A percentile compares a stretch with the other conserved stretches of the same genome.
Evolutionary conservation across 2,888 invertebrate species (phyloP).

Genomic region (Agrochola lychnidis): DNA sequence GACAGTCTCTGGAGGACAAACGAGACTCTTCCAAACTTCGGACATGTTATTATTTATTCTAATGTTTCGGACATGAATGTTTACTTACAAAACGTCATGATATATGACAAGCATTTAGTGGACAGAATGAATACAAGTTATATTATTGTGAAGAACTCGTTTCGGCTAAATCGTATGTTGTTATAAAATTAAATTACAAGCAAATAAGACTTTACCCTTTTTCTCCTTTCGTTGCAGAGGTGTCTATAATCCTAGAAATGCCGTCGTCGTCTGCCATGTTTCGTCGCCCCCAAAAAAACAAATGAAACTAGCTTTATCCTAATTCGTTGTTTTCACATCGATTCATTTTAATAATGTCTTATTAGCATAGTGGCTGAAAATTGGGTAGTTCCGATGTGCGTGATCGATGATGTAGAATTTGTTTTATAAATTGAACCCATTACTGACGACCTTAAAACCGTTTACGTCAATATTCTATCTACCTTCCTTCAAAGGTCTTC

Average conservation of each 20-base stretch:
- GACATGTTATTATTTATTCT: conserved; percentile 44
- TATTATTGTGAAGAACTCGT: not conserved
- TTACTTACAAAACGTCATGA: conserved; percentile 17
- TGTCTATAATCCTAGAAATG: not conserved
- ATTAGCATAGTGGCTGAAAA: not conserved
- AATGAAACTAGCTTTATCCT: not conserved
- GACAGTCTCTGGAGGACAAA: conserved; percentile 30
- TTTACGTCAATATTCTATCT: conserved; percentile 38
- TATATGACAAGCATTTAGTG: conserved; percentile 2
- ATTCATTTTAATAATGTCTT: conserved; percentile 9
- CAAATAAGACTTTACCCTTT: not conserved
- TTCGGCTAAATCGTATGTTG: not conserved
- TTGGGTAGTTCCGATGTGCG: conserved; percentile 4
- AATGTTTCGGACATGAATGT: conserved; percentile 20
- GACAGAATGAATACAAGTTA: not conserved
- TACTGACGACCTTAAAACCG: conserved; percentile 32
- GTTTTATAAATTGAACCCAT: conserved; percentile 35
- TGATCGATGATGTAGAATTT: conserved; percentile 42
- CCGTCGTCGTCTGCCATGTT: not conserved
- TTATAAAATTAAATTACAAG: too few species aligned
- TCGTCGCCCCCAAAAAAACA: not conserved
- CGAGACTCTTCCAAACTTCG: conserved; percentile 7
- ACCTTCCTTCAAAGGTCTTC: conserved; percentile 2
- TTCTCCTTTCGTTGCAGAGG: not conserved
- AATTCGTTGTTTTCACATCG: conserved; percentile 9